Conservation (phyloP, 1,140 invertebrate species). For the Drosophila sp. region DNA sequence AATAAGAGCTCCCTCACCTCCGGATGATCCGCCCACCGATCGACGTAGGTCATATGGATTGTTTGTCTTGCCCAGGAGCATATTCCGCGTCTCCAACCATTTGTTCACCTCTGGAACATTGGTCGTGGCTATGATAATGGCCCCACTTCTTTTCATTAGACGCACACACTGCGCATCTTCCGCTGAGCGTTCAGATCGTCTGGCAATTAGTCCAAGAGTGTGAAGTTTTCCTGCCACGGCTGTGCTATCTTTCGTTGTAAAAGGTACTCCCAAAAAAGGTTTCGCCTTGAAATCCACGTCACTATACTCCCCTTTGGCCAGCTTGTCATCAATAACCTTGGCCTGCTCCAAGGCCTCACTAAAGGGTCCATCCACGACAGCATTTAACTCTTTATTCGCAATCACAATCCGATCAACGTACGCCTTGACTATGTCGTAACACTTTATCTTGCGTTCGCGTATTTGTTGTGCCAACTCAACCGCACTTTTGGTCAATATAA, state of each 20-base stretch:
- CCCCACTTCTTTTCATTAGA: slow-evolving; percentile 90
- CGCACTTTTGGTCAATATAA: slow-evolving; percentile 87
- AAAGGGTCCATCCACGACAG: slow-evolving; percentile 91
- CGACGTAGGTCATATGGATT: slow-evolving; percentile 95
- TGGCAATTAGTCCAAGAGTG: slow-evolving; percentile 86
- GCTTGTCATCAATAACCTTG: slow-evolving; percentile 87
- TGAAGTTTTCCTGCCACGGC: slow-evolving; percentile 86
- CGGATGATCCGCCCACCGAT: slow-evolving; percentile 93
- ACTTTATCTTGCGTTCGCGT: slow-evolving; percentile 85
- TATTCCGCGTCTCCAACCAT: slow-evolving; percentile 93
- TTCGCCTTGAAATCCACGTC: slow-evolving; percentile 86
- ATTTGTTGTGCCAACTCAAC: slow-evolving; percentile 87
- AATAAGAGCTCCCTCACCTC: slow-evolving; percentile 90
- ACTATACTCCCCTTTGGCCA: slow-evolving; percentile 84
- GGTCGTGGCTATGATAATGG: slow-evolving; percentile 94
- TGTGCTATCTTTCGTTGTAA: slow-evolving; percentile 88
- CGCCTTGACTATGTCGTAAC: slow-evolving; percentile 88
- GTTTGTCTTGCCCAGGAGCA: slow-evolving; percentile 94
- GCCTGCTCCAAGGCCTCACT: slow-evolving; percentile 91
- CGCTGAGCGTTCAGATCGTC: slow-evolving; percentile 85
- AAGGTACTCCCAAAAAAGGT: slow-evolving; percentile 92
- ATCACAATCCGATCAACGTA: slow-evolving; percentile 91
- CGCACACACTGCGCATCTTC: slow-evolving; percentile 91
- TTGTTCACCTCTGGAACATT: slow-evolving; percentile 95
- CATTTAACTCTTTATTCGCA: slow-evolving; percentile 91